These are phyloP conservation scores for Drosophila insularis DNA, from an alignment of 1,140 invertebrate species.

Conservation along the genomic window DNA sequence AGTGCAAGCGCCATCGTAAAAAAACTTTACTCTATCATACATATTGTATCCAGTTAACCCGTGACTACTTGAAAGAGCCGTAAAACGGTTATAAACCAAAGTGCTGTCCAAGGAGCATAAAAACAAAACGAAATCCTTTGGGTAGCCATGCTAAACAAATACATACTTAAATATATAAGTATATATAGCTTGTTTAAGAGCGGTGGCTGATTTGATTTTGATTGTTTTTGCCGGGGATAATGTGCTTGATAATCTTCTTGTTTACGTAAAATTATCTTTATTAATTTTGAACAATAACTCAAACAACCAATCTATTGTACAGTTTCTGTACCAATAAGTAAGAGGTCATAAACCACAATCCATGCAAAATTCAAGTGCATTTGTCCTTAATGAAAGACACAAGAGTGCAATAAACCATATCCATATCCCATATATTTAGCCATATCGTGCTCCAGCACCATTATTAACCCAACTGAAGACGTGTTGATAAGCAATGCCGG, in stretches of 20 bases:
- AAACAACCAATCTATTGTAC: background rate
- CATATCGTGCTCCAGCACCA: slow-evolving; percentile 52
- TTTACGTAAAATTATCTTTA: slow-evolving; percentile 15
- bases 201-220: slow-evolving; percentile 44
- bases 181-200: background rate
- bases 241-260: slow-evolving; percentile 36
- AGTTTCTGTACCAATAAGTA: background rate
- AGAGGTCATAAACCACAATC: background rate
- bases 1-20: slow-evolving; percentile 72
- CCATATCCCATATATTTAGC: background rate
- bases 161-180: no score
- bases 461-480: slow-evolving; percentile 64
- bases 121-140: slow-evolving; percentile 38
- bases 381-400: slow-evolving; percentile 40
- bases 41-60: slow-evolving; percentile 14
- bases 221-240: slow-evolving; percentile 41
- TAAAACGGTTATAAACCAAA: slow-evolving; percentile 77
- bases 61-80: slow-evolving; percentile 64
- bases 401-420: slow-evolving; percentile 38
- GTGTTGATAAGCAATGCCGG: slow-evolving; percentile 58
- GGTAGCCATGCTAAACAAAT: slow-evolving; percentile 2
- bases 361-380: slow-evolving; percentile 40
- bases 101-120: slow-evolving; percentile 41
- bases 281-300: background rate
- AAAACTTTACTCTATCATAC: slow-evolving; percentile 41